These are phyloP conservation scores for Aptenodytes forsteri DNA, from an alignment of 2,113 vertebrate species.

Conservation along the genomic window DNA sequence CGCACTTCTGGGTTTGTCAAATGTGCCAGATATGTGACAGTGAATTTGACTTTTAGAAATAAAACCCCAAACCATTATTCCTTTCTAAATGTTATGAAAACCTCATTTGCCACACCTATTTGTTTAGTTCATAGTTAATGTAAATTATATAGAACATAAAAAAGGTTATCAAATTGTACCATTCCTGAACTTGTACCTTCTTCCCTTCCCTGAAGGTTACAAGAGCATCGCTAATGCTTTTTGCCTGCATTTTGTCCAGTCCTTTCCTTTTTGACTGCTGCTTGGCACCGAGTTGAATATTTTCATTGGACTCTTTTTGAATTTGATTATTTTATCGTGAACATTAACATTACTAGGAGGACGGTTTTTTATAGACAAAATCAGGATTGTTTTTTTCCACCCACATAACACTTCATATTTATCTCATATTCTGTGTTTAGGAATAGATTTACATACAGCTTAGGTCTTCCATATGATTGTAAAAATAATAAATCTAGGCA, in stretches of 20 bases:
- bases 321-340: background rate
- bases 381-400: background rate
- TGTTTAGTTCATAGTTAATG: background rate
- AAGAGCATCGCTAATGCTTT: background rate
- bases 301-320: background rate
- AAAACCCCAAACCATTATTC: background rate
- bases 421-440: background rate
- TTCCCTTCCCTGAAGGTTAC: background rate
- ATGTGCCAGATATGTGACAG: background rate
- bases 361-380: background rate
- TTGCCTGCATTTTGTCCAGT: background rate
- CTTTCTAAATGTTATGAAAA: background rate
- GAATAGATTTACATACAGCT: background rate
- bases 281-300: background rate
- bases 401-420: background rate
- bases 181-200: background rate
- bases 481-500: background rate
- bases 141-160: background rate
- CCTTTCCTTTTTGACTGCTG: background rate
- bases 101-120: background rate
- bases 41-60: background rate
- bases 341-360: background rate
- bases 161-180: background rate
- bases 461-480: background rate
- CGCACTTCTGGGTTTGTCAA: rapidly evolving